Base-by-base conservation (phyloP, 2,113 vertebrate species). In the Trichomycterus rosablanca region DNA sequence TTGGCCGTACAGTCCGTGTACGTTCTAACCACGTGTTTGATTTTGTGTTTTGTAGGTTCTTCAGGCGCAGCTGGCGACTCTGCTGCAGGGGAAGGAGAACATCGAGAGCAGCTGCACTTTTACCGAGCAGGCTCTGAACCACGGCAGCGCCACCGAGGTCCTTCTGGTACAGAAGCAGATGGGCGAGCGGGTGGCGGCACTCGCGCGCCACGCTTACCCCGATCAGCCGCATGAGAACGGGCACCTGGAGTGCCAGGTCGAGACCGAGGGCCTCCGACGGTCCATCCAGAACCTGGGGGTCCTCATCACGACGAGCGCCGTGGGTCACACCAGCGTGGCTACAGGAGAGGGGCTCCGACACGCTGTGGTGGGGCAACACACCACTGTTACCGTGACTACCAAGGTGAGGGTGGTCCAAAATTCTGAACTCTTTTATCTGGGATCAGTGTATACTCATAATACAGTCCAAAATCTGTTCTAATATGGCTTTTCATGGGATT, bases 151-250 rank as follows among this genome's bases (percentile, higher is more conserved):
- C 44, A 89, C 91, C 0, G 95, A 97, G 78, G 93, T 97, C 49
- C 84, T 98, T 59, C 58, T 98, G 63, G 93, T 97, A 35, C 87
- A 89, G 40, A 98, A 98, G 77, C 95, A 98, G 81, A 95, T 98
- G 93, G 83, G 90, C 0, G 95, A 97, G 83, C 81, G 92, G 22
- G 89, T 98, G 77, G 85, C 87, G 0, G 92, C 87, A 15, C 76
- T 98, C 77, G 92, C 92, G 0, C 76, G 86, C 0, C 90, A 91
- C 54, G 87, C 73, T 45, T 97, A 97, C 70, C 93, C 94, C 0
- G 91, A 95, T 49, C 76, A 89, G 20, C 95, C 95, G 0, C 93
- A 97, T 0, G 90, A 98, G 80, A 97, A 97, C 0, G 88, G 88
- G 1, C 93, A 98, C 74, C 90, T 97, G 22, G 90, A 92, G 74